Evolutionary conservation across 2,113 vertebrate species (phyloP), one percentile per base, ranked within the genome.

Genomic region (Rhinoptilus africanus): DNA sequence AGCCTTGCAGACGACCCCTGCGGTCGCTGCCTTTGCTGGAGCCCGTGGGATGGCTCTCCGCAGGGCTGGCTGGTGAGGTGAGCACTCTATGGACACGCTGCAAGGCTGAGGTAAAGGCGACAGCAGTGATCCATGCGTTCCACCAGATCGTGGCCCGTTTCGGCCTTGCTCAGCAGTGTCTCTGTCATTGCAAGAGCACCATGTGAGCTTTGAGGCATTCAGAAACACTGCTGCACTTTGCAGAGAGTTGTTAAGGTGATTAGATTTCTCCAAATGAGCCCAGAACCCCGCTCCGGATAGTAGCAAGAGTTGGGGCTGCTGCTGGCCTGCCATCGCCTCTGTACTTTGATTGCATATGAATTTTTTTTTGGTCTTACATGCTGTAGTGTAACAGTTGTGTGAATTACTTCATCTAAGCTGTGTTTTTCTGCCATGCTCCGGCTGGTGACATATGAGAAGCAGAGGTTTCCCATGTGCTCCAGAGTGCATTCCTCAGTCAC

Each of bases 321-420:
- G 57, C 64, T 64, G 71, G 16, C 26, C 73, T 48, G 22, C 24
- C 17, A 5, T 34, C 34, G 64, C 79, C 69, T 23, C 4, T 11
- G 27, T 15, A 2, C n/a, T 89, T 35, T 9, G 50, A 15, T 23
- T 51, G 43, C 37, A 2, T 0, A 0, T 32, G 6, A 17, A 4
- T 8, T 35, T n/a, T 67, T 67, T 50, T 9, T 43, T 8, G 41
- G 59, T 16, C 62, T 22, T 6, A 3, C 8, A 24, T 90, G 48
- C 74, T 72, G 51, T 18, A 34, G 30, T 26, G 43, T 50, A 24
- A 23, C 24, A 17, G 17, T 45, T 83, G 41, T 56, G 75, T 63
- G 66, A 78, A 39, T 64, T 26, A 35, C 43, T 43, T 64, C 35
- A 41, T 23, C 35, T 34, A 4, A 48, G 62, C 80, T 82, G 8